A percentile compares a stretch with the other conserved stretches of the same genome.
These are phyloP conservation scores for Cepphus grylle DNA, from an alignment of 2,113 vertebrate genomes.

Conservation along the genomic window DNA sequence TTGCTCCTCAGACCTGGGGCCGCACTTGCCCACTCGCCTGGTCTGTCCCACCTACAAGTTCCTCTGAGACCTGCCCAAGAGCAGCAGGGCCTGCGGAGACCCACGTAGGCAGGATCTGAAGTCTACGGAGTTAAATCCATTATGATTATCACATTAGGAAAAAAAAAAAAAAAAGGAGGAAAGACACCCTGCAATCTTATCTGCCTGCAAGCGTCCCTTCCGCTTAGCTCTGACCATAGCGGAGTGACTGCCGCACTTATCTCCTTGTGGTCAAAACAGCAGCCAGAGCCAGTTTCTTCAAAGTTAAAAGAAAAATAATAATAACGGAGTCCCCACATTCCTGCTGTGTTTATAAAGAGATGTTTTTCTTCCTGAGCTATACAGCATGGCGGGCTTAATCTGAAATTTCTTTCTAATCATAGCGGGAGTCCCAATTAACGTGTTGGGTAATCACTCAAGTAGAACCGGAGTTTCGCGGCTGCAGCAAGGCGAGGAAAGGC, in stretches of 20 bases:
- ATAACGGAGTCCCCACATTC: slow-evolving; percentile 58
- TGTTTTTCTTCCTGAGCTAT: slow-evolving; percentile 76
- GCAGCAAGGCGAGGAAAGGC: slow-evolving; percentile 35
- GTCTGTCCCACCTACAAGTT: not conserved
- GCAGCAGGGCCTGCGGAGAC: not conserved
- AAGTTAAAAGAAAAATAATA: slow-evolving; percentile 61
- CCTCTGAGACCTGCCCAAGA: not conserved
- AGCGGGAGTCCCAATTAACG: slow-evolving; percentile 81
- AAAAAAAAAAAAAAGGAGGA: not conserved
- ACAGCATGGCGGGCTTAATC: slow-evolving; percentile 71
- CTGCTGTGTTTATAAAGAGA: slow-evolving; percentile 76
- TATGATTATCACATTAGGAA: not conserved
- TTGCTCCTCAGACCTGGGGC: not conserved
- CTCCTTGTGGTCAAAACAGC: slow-evolving; percentile 42
- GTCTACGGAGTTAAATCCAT: slow-evolving; percentile 5
- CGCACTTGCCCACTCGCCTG: not conserved
- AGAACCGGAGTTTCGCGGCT: slow-evolving; percentile 54
- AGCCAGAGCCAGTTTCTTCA: slow-evolving; percentile 53
- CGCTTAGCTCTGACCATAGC: not conserved
- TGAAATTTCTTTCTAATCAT: slow-evolving; percentile 84
- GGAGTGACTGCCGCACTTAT: not conserved
- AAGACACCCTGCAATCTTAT: slow-evolving; percentile 14
- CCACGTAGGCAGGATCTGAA: not conserved
- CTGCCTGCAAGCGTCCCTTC: slow-evolving; percentile 4
- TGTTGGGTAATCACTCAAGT: slow-evolving; percentile 74